Conservation (phyloP, 1,140 invertebrate genomes). For the Amphibalanus amphitrite region DNA sequence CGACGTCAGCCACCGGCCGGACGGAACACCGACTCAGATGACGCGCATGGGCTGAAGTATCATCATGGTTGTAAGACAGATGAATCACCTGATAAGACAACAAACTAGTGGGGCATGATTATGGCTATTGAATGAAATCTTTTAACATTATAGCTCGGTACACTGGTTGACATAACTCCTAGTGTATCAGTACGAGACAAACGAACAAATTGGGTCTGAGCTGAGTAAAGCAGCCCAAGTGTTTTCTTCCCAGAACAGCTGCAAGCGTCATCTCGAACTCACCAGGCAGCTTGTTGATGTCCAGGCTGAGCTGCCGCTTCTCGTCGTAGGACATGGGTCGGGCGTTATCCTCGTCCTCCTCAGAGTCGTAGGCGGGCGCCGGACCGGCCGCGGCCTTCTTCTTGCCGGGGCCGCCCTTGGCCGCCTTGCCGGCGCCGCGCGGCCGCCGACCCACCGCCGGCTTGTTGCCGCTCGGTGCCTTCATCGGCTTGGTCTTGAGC, state of each 20-base stretch:
- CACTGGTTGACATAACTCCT: too few relatives aligned
- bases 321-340: slow-evolving; percentile 99
- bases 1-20: too few relatives aligned
- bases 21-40: background rate
- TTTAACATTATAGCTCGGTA: too few relatives aligned
- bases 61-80: too few relatives aligned
- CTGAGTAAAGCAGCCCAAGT: too few relatives aligned
- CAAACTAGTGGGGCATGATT: too few relatives aligned
- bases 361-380: slow-evolving; percentile 54
- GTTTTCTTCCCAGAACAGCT: too few relatives aligned
- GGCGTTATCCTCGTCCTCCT: slow-evolving; percentile 85
- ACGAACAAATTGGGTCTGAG: too few relatives aligned
- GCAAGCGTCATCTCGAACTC: too few relatives aligned
- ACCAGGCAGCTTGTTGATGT: slow-evolving; percentile 98
- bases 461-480: slow-evolving; percentile 3
- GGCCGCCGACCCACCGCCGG: slow-evolving; percentile 10
- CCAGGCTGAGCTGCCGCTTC: slow-evolving; percentile 91
- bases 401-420: slow-evolving; percentile 21
- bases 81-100: too few relatives aligned
- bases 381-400: slow-evolving; percentile 23
- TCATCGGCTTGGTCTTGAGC: slow-evolving; percentile 8
- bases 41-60: background rate
- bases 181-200: too few relatives aligned
- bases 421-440: slow-evolving; percentile 19
- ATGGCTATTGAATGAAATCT: too few relatives aligned